Base-by-base conservation (phyloP, 2,113 vertebrate species). In the Taurulus bubalis region DNA sequence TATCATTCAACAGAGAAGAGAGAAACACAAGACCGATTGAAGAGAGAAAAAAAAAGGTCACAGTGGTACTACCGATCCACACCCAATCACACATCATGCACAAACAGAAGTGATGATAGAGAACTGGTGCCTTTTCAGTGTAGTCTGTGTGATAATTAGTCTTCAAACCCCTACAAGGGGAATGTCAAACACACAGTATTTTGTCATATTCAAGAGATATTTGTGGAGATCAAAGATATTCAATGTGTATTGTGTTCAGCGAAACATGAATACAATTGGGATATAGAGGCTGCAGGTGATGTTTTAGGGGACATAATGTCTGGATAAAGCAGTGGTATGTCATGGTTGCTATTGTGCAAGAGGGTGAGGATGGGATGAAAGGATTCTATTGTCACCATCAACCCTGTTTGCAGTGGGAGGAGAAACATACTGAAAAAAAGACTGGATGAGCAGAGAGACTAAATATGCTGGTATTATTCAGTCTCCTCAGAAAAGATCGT, bases 51-150 rank as follows among this genome's bases (percentile, higher is more conserved):
- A 71, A 34, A 65, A 68, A 69, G 69, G 18, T 55, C 68, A 63
- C 59, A 65, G 67, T 12, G 36, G 11, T 56, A 20, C 20, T 20
- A 30, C 49, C 55, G 45, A 73, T 28, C n/a, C 28, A n/a, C 47
- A 60, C 30, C 1, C 81, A 72, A 59, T 69, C 36, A 73, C n/a
- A 58, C 24, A 53, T 30, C 58, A 45, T 4, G 10, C 59, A 65
- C 68, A 85, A 79, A 84, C 67, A 85, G 69, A 53, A 70, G 3
- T 32, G 64, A 68, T 32, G 55, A 77, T 69, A 40, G 85, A 83
- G 34, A 66, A 59, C 20, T 45, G 8, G 51, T 49, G 69, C 55
- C 59, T 69, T 69, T 73, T 72, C 70, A 56, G 20, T 15, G 66
- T 4, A 71, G 30, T 71, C 34, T 58, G 14, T 9, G 26, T 36